phyloP scores from a whole-genome alignment of 1,140 invertebrate genomes.

The Drosophila athabasca region DNA sequence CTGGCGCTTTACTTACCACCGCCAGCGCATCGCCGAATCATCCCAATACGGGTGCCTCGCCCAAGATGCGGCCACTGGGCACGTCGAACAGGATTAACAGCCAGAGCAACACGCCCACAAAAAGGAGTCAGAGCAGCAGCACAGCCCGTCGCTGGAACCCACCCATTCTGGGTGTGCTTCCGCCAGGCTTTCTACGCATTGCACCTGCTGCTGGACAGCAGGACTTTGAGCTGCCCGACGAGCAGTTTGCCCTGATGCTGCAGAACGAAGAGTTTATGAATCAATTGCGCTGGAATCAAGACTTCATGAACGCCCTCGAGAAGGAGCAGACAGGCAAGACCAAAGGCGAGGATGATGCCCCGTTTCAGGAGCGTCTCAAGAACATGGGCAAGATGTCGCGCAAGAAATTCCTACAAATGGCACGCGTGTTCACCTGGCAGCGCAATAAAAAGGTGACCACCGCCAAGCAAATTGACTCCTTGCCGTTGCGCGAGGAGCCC shows the following conservation, averaged over 20 bases:
- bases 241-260: constrained; percentile 93
- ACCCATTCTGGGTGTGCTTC: constrained; percentile 91
- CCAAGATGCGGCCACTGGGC: constrained; percentile 70
- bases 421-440: constrained; percentile 89
- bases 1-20: constrained; percentile 47
- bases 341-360: constrained; percentile 89
- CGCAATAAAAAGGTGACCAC: constrained; percentile 87
- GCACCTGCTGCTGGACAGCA: constrained; percentile 53
- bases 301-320: constrained; percentile 94
- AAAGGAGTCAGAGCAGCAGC: constrained; percentile 25
- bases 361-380: constrained; percentile 91
- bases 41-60: constrained; percentile 82
- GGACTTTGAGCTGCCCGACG: constrained; percentile 87
- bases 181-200: constrained; percentile 89
- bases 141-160: constrained; percentile 89
- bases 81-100: constrained; percentile 50
- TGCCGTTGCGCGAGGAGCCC: constrained; percentile 86
- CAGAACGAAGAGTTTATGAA: constrained; percentile 97
- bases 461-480: constrained; percentile 85
- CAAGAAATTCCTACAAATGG: constrained; percentile 92
- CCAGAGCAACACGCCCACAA: constrained; percentile 63
- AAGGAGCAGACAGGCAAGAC: constrained; percentile 86
- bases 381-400: constrained; percentile 95
- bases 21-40: constrained; percentile 67
- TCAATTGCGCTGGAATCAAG: constrained; percentile 93